A percentile compares a stretch with the other conserved stretches of the same genome.
Conservation (phyloP, 2,797 vertebrate species). For the Synaphobranchus kaupii region DNA sequence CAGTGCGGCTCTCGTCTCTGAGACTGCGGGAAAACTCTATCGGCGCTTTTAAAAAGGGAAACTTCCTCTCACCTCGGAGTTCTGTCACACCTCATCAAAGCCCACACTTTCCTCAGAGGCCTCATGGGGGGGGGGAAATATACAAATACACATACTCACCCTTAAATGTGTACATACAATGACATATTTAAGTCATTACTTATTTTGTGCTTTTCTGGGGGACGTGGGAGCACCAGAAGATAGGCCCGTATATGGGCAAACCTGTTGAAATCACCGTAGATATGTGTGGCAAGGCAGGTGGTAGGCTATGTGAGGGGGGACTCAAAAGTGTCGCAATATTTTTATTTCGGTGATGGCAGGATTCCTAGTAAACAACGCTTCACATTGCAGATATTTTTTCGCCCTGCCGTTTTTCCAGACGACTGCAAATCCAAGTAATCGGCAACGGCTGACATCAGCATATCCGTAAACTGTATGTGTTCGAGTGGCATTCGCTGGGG, state of each 20-base stretch:
- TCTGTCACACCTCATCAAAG: slow-evolving; percentile 60
- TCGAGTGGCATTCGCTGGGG: not conserved
- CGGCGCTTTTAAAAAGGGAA: slow-evolving; percentile 38
- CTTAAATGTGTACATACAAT: slow-evolving; percentile 41
- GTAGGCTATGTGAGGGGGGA: not conserved
- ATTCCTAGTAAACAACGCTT: not conserved
- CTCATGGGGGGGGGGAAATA: slow-evolving; percentile 41
- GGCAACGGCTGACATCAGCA: not conserved
- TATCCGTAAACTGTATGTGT: not conserved
- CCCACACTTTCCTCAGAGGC: slow-evolving; percentile 46
- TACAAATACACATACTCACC: not conserved
- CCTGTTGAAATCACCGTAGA: not conserved
- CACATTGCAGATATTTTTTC: not conserved
- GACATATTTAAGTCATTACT: no score
- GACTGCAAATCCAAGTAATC: not conserved
- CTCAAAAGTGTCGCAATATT: not conserved
- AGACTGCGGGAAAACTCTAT: slow-evolving; percentile 37
- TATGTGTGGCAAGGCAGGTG: not conserved
- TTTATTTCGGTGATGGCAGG: not conserved
- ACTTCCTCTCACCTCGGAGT: slow-evolving; percentile 56
- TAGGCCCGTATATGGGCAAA: not conserved
- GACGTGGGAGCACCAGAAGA: not conserved
- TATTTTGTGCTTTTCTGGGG: not conserved
- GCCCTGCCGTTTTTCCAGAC: not conserved
- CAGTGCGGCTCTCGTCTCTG: slow-evolving; percentile 49